Evolutionary conservation across 2,888 invertebrate species (phyloP).

Genomic region (Proisotoma minuta): DNA sequence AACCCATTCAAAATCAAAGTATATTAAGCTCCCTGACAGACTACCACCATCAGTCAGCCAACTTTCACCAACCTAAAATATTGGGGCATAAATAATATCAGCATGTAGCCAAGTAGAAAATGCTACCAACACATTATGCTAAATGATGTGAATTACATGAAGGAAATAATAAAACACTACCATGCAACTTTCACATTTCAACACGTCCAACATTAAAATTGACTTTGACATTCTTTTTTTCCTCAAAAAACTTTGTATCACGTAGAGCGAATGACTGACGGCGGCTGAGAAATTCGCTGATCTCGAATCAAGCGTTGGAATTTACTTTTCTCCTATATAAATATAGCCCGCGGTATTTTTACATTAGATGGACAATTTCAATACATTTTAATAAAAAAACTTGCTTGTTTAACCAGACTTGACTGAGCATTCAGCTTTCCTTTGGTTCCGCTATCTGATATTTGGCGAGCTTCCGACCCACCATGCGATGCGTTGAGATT

Average conservation of each 20-base stretch:
- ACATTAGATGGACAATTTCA: slow-evolving; percentile 2
- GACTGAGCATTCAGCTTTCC: slow-evolving; percentile 1
- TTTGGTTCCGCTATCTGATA: no score
- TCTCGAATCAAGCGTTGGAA: background rate
- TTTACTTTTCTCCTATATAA: background rate
- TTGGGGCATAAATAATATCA: slow-evolving; percentile 5
- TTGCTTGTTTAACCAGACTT: background rate
- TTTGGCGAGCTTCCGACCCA: no score
- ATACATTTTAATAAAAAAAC: slow-evolving; percentile 5
- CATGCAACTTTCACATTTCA: no score
- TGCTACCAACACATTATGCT: no score
- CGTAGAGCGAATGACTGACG: background rate
- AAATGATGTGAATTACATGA: no score
- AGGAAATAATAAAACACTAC: no score
- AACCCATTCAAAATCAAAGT: background rate
- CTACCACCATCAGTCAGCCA: background rate
- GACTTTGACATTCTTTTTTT: background rate
- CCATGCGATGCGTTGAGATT: no score
- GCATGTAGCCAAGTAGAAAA: no score
- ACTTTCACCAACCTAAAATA: background rate
- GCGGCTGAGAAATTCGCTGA: background rate
- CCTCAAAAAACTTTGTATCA: background rate
- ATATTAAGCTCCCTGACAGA: background rate
- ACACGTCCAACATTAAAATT: no score
- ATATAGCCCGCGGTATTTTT: background rate